Base-by-base conservation (phyloP, 2,888 invertebrate species). In the Tipula helvola region DNA sequence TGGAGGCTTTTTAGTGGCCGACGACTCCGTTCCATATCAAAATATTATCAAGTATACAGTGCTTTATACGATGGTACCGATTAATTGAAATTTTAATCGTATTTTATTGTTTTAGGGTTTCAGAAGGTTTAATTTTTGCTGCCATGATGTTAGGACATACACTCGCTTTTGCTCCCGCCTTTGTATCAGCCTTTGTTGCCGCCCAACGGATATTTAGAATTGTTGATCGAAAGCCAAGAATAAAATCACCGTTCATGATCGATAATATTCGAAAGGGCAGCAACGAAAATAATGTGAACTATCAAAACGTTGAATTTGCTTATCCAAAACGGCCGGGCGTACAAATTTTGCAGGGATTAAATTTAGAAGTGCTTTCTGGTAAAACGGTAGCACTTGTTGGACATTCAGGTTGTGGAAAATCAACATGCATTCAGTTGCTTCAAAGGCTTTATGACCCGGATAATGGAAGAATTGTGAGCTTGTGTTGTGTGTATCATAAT, bases 81-180 rank as follows among this genome's bases (percentile, higher is more conserved):
- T 41, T 42, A 41, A 84, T 47, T 83, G 18, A 28, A 8, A 41
- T 41, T 8, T 41, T 41, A 2, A 28, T 28, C 28, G 28, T 1
- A 28, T 28, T 28, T 28, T 28, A 28, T 28, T 28, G 28, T 28
- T 41, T 41, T 89, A 95, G 95, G 89, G 95, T 96, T 13, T 95
- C 95, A 0, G 96, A 96, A 89, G 95, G 95, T 0, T 90, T 96
- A n/a, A 93, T 96, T 18, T 95, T 95, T 89, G 96, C 96, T 1
- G 94, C 96, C 0, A 95, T 95, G 95, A 95, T 96, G 95, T 92
- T 96, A 90, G 96, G 96, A 0, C 96, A 96, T 89, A 95, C 96
- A 0, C 91, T 96, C 12, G 95, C 96, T 0, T 96, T 95, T 89
- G 95, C 95, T 0, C 96, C 96, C 0, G 95, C 96, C 89, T 95